Base-by-base conservation (phyloP, 2,888 invertebrate genomes). In the Agrilus cyanescens region DNA sequence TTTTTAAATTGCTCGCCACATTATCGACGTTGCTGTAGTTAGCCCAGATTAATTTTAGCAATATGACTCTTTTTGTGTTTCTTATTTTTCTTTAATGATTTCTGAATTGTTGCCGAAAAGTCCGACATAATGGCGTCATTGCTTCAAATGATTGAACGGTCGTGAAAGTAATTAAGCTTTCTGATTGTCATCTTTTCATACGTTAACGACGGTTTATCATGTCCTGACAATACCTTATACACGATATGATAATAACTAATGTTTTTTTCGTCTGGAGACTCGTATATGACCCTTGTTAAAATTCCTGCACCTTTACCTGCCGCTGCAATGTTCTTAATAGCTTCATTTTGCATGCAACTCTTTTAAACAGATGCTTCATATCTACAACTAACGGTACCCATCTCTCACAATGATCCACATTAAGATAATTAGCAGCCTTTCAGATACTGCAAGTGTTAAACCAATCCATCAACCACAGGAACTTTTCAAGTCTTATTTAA, bases 151-250 rank as follows among this genome's bases (percentile, higher is more conserved):
- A 45, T 47, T 43, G 43, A 43, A 44, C 46, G 43, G 41, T 37
- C 43, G 37, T 46, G 52, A 50, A 53, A 54, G 53, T 55, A 57
- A 57, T 57, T 57, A 57, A 55, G 54, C 44, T 45, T 37, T 47
- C 52, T 52, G 55, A 55, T 54, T 55, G 57, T 55, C 54, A 52
- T 56, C 54, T 48, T 54, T 53, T 55, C 53, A 54, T 44, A 48
- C 47, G 47, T 52, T 52, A 55, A 54, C 54, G 51, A 53, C 53
- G 54, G 52, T 54, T 54, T 53, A 54, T 52, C 53, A 46, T 46
- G 41, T 37, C 43, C 43, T 44, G 44, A 54, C 53, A 53, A 52
- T 54, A 43, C 48, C 25, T 25, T 25, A 47, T 51, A 45, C 50
- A 46, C 51, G 47, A 51, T 52, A 50, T 51, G 47, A 55, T 55